Evolutionary conservation across 2,888 invertebrate genomes (phyloP), one percentile per base, ranked within the genome.

Genomic region (Harpalus rufipes): DNA sequence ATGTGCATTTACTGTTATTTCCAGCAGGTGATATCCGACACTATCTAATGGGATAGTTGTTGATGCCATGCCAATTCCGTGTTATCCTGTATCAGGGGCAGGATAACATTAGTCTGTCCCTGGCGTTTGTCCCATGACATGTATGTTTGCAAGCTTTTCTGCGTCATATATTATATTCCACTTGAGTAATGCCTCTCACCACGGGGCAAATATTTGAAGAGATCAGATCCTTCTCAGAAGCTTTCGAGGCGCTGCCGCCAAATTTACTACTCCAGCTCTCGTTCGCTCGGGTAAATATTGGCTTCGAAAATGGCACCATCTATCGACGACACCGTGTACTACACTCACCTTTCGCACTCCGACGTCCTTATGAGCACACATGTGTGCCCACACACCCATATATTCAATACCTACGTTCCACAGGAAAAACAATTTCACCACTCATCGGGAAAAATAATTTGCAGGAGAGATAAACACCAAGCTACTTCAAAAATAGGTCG

Each of bases 141-240:
- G 80, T 83, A 85, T 86, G 86, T 86, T 86, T 86, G 87, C 86
- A 86, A 86, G 86, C 86, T 86, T 85, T 86, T 86, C 86, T 84
- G 80, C 85, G 86, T 87, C 86, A 86, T 87, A 87, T 87, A 88
- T 88, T 88, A 88, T 87, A 87, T 88, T 88, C 87, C 86, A 88
- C 87, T 88, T 87, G 87, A 88, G 87, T 87, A 88, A 88, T 88
- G 87, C 88, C 87, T 87, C 87, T 87, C 86, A 86, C 88, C 86
- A 85, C 87, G 85, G 86, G 87, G 87, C 87, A 87, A 88, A 88
- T 88, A 88, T 87, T 88, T 87, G 86, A 87, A 87, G 85, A 85
- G 83, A 85, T 85, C 85, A 85, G 83, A 74, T 84, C 83, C 84
- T 83, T 85, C 76, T 61, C 76, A 83, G 72, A 74, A 74, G 72